Evolutionary conservation across 2,888 invertebrate genomes (phyloP).

Genomic region (Pyrgus malvae): DNA sequence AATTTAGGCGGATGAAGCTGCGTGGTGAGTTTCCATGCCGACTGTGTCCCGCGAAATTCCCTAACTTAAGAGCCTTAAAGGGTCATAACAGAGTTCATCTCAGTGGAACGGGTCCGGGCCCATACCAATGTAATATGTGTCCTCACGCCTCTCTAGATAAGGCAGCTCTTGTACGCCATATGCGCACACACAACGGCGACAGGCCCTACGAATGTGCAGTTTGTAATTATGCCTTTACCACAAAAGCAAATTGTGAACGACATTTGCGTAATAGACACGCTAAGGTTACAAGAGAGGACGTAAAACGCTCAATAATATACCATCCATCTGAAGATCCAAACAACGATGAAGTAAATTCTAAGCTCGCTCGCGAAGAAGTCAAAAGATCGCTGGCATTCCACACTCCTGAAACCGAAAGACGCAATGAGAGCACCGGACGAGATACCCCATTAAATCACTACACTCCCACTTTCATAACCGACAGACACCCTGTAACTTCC

Average conservation of each 20-base stretch:
- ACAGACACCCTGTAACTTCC: slow-evolving; percentile 71
- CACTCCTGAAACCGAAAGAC: slow-evolving; percentile 75
- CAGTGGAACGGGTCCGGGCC: slow-evolving; percentile 88
- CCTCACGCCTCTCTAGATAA: slow-evolving; percentile 94
- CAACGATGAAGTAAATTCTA: slow-evolving; percentile 85
- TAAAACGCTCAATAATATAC: slow-evolving; percentile 93
- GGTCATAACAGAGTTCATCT: slow-evolving; percentile 94
- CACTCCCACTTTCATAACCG: slow-evolving; percentile 66
- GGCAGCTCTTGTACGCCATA: slow-evolving; percentile 94
- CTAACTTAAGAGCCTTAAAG: slow-evolving; percentile 93
- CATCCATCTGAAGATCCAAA: slow-evolving; percentile 93
- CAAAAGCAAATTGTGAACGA: slow-evolving; percentile 98
- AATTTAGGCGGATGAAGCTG: slow-evolving; percentile 93
- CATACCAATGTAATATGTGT: slow-evolving; percentile 96
- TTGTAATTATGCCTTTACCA: slow-evolving; percentile 98
- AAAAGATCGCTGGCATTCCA: slow-evolving; percentile 81
- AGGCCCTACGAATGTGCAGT: slow-evolving; percentile 96
- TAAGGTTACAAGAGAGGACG: slow-evolving; percentile 92
- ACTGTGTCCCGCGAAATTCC: slow-evolving; percentile 93
- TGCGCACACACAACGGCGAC: slow-evolving; percentile 97
- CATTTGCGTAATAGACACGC: slow-evolving; percentile 96
- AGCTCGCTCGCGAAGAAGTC: slow-evolving; percentile 77
- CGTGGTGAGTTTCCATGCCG: slow-evolving; percentile 95
- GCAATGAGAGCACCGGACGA: slow-evolving; percentile 63
- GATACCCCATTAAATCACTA: slow-evolving; percentile 71